Conservation (phyloP, 2,113 vertebrate species). For the Paramormyrops kingsleyae region DNA sequence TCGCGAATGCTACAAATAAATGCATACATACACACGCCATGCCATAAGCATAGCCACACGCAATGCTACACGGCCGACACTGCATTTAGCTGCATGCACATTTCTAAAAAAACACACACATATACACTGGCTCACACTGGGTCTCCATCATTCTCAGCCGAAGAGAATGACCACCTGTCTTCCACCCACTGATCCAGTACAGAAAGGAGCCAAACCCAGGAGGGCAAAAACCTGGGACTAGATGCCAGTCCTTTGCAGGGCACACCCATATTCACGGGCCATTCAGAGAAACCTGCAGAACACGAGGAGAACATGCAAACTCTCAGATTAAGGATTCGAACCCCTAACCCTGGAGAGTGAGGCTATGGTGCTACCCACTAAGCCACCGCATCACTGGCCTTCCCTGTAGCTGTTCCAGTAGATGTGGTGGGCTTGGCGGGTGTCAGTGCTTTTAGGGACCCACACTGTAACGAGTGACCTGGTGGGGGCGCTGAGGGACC, state of each 20-base stretch:
- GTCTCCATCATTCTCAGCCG: neutral
- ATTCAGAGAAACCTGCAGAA: neutral
- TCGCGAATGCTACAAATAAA: neutral
- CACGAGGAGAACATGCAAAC: neutral
- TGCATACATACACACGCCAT: neutral
- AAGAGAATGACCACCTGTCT: neutral
- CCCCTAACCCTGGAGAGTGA: neutral
- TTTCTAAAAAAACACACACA: neutral
- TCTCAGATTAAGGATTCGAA: neutral
- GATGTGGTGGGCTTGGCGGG: neutral
- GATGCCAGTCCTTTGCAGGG: neutral
- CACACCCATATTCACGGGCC: neutral
- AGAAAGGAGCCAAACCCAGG: neutral
- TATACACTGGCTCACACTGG: neutral
- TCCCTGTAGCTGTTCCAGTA: neutral
- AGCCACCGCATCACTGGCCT: neutral
- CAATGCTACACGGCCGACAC: neutral
- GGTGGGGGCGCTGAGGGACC: no score
- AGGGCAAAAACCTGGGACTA: neutral
- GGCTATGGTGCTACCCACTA: neutral
- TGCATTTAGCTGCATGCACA: neutral
- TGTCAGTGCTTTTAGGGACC: constrained; percentile 39
- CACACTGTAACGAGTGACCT: constrained; percentile 7
- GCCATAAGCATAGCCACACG: neutral
- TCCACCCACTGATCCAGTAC: neutral